Base-by-base conservation (phyloP, 2,888 invertebrate genomes). In the Papilio gigon region DNA sequence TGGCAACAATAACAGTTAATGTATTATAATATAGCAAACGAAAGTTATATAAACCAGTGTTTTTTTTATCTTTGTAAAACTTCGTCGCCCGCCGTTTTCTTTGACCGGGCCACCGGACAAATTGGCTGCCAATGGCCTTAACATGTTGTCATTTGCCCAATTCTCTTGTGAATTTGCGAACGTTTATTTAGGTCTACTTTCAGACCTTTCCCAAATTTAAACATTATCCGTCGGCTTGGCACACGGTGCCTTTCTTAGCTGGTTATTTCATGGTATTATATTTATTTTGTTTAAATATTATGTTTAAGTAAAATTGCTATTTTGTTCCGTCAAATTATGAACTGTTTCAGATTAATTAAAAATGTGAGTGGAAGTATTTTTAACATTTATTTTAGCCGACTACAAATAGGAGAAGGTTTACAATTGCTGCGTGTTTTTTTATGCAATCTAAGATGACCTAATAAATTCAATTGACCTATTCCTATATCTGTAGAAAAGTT, bases 181-280 rank as follows among this genome's bases (percentile, higher is more conserved):
- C 53, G 40, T 61, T 61, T 61, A 53, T 67, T 67, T 27, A n/a
- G 42, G 61, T 61, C 53, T 61, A 30, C 53, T 40, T 67, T 14
- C 14, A 27, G 50, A 22, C 61, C 61, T 40, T 66, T 30, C 33
- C n/a, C 35, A 66, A 61, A 67, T 61, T 53, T 53, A 53, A 61
- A 53, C 61, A 67, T 67, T 50, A 50, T 17, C 47, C 27, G 1
- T 50, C 12, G 60, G 37, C 25, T 50, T 33, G 20, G 59, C 47
- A n/a, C 30, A 33, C 22, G 9, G 30, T 25, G 3, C 6, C 37
- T 50, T 50, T 14, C 20, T 35, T 44, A 25, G 17, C 33, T 44
- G 20, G 40, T 65, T 30, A 56, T 27, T 44, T 33, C 33, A 58
- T 22, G n/a, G 33, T 40, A 17, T 25, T 25, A 8, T 53, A 58